These are phyloP conservation scores for Antigone vipio DNA, from an alignment of 2,113 vertebrate species.

Conservation along the genomic window DNA sequence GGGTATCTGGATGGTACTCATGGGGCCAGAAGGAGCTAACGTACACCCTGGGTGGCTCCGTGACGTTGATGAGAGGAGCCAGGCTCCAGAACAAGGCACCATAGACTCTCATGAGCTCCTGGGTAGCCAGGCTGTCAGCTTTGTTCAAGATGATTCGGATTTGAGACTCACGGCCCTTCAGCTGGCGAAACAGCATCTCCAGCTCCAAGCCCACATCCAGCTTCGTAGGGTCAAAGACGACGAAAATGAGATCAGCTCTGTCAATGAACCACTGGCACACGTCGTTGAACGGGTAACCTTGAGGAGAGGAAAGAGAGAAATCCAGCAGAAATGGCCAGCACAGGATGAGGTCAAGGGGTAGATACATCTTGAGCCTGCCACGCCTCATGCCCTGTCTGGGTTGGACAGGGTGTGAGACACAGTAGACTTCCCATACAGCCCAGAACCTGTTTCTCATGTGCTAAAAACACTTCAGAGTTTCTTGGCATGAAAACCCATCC, in stretches of 20 bases:
- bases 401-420: not conserved
- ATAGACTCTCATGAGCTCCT: slow-evolving; percentile 97
- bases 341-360: not conserved
- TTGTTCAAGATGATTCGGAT: slow-evolving; percentile 99
- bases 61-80: slow-evolving; percentile 97
- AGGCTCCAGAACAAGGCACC: slow-evolving; percentile 98
- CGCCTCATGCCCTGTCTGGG: not conserved
- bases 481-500: not conserved
- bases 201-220: slow-evolving; percentile 94
- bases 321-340: not conserved
- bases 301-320: slow-evolving; percentile 20
- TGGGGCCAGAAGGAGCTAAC: slow-evolving; percentile 99
- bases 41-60: slow-evolving; percentile 93
- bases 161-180: slow-evolving; percentile 97
- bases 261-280: slow-evolving; percentile 99
- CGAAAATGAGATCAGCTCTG: slow-evolving; percentile 95
- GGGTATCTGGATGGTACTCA: slow-evolving; percentile 92
- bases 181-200: slow-evolving; percentile 94
- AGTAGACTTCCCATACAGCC: not conserved
- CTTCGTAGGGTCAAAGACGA: slow-evolving; percentile 97
- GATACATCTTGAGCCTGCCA: not conserved
- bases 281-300: slow-evolving; percentile 97
- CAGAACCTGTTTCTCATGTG: not conserved
- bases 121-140: slow-evolving; percentile 92
- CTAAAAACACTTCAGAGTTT: not conserved